phyloP scores from a whole-genome alignment of 2,888 invertebrate genomes.

The Athripsodes cinereus region DNA sequence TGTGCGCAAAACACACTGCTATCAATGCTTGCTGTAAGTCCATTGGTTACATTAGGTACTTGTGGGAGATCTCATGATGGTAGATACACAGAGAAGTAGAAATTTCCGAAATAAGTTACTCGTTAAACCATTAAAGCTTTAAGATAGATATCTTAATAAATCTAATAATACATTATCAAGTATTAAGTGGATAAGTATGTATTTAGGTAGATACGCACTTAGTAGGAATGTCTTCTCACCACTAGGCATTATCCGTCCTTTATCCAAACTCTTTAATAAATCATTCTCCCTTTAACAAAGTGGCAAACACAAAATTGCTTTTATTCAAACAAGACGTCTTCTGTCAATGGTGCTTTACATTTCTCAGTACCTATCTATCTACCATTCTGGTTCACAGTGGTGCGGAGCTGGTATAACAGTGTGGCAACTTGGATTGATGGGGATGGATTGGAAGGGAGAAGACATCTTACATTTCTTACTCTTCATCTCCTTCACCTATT shows the following conservation, averaged over 20 bases:
- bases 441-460: background rate
- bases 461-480: background rate
- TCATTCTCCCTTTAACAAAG: slow-evolving; percentile 23
- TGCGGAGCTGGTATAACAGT: background rate
- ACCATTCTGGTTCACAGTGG: background rate
- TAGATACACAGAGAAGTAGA: too few relatives aligned
- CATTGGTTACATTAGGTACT: too few relatives aligned
- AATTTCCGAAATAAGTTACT: too few relatives aligned
- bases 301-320: slow-evolving; percentile 26
- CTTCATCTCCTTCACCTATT: background rate
- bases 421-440: background rate
- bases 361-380: slow-evolving; percentile 4
- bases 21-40: too few relatives aligned
- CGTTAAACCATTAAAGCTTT: too few relatives aligned
- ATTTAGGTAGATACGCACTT: too few relatives aligned
- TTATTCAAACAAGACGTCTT: slow-evolving; percentile 26
- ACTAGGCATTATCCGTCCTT: background rate
- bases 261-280: slow-evolving; percentile 21
- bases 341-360: slow-evolving; percentile 24
- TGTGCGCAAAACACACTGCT: too few relatives aligned
- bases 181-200: too few relatives aligned
- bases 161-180: too few relatives aligned
- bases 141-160: too few relatives aligned
- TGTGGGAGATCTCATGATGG: too few relatives aligned
- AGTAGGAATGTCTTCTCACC: too few relatives aligned